Base-by-base conservation (phyloP, 2,797 vertebrate species). In the Nannoperca obscura region DNA sequence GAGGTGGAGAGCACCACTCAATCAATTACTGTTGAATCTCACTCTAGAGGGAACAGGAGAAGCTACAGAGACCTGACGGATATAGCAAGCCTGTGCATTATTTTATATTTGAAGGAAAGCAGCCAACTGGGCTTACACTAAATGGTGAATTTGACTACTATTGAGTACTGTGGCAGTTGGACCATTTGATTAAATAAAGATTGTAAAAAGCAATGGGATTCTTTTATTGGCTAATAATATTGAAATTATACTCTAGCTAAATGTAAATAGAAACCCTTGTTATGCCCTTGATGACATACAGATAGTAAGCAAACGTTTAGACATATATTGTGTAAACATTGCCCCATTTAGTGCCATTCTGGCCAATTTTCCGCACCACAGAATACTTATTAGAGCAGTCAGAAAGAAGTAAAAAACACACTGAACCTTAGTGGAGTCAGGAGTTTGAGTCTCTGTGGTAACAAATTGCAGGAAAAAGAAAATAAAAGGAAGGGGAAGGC, bases 21-120 rank as follows among this genome's bases (percentile, higher is more conserved):
- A 84, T 93, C 92, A 90, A 91, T 92, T 87, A 65, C 76, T 91
- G 86, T 87, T 92, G 85, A 90, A 84, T 89, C 55, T 63, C 79
- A 74, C 76, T 79, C 81, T 72, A 72, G 76, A 84, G 84, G 79
- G 80, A 91, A 86, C 74, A 82, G 71, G 80, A 86, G 79, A 83
- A 81, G 66, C 22, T 22, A 78, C 74, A 38, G 38, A 64, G 73
- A 74, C 74, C 66, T 34, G 0, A 44, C 64, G 79, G 62, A 86
- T 81, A 47, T 46, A 73, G 82, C 44, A 76, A 38, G 53, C 47
- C 62, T 22, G 44, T 27, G 76, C 32, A 75, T 82, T 82, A 73
- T 53, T 76, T 71, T 65, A 52, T 54, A 60, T 66, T 42, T 64
- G 19, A 49, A 38, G 66, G 30, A 50, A 66, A 84, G 68, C n/a